Evolutionary conservation across 2,888 invertebrate genomes (phyloP).

Genomic region (Brachyptera putata): DNA sequence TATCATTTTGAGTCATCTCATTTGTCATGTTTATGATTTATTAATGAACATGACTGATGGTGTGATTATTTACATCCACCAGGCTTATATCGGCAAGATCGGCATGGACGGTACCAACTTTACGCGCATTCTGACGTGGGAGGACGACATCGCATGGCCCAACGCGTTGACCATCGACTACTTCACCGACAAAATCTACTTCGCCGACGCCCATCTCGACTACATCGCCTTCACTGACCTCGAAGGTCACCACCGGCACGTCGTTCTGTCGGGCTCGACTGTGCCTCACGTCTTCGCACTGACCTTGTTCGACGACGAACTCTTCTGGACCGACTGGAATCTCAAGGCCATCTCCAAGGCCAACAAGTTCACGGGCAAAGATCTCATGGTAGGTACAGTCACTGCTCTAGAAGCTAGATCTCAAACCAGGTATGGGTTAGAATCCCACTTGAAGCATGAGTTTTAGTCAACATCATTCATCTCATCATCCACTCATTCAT

Average conservation of each 20-base stretch:
- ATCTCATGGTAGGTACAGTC: constrained; percentile 52
- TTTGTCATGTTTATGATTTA: no score
- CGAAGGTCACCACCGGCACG: constrained; percentile 82
- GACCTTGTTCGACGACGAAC: constrained; percentile 85
- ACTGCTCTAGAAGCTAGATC: no score
- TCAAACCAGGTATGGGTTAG: no score
- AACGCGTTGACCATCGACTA: constrained; percentile 96
- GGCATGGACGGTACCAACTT: constrained; percentile 96
- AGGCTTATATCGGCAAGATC: constrained; percentile 94
- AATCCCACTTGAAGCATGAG: no score
- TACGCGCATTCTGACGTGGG: constrained; percentile 82
- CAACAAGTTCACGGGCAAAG: constrained; percentile 75
- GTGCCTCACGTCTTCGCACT: constrained; percentile 97
- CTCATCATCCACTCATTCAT: no score
- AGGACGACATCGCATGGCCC: constrained; percentile 96
- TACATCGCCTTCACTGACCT: constrained; percentile 94
- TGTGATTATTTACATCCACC: no score
- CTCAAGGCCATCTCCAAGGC: constrained; percentile 86
- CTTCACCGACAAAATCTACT: constrained; percentile 91
- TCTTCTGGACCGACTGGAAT: constrained; percentile 99
- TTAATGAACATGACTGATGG: no score
- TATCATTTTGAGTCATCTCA: no score
- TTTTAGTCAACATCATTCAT: no score
- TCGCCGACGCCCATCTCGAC: constrained; percentile 97
- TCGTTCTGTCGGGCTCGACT: constrained; percentile 67